Percentiles rank a stretch among this genome's conserved stretches.
Conservation (phyloP, 2,888 invertebrate species). For the Drosophila pseudotakahashii region DNA sequence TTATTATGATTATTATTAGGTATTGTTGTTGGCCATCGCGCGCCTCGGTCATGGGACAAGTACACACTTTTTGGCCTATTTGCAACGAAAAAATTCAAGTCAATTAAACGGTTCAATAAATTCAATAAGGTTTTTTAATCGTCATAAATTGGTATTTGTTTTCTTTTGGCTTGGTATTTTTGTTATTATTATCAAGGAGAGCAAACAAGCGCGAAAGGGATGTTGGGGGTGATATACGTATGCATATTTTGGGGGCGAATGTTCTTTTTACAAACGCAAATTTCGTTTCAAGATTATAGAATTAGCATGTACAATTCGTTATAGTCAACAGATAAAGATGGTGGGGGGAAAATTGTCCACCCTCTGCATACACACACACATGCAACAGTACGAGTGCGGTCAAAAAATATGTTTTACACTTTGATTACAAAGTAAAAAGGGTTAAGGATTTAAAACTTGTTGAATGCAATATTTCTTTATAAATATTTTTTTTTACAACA, state of each 20-base stretch:
- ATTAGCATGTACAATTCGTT: slow-evolving; percentile 45
- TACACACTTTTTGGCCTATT: slow-evolving; percentile 85
- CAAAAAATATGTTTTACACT: background rate
- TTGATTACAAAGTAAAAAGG: too few relatives aligned
- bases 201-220: slow-evolving; percentile 61
- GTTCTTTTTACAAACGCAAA: slow-evolving; percentile 59
- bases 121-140: slow-evolving; percentile 66
- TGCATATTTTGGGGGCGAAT: slow-evolving; percentile 20
- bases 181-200: slow-evolving; percentile 27
- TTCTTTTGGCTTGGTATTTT: slow-evolving; percentile 56
- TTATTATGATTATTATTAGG: slow-evolving; percentile 76
- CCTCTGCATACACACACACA: slow-evolving; percentile 51
- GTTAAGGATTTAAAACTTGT: too few relatives aligned
- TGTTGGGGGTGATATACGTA: slow-evolving; percentile 15
- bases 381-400: slow-evolving; percentile 32
- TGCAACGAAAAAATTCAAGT: slow-evolving; percentile 85
- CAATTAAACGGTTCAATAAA: slow-evolving; percentile 82
- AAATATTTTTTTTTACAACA: too few relatives aligned
- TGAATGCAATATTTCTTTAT: too few relatives aligned
- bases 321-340: slow-evolving; percentile 48
- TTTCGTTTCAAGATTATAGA: slow-evolving; percentile 30
- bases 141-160: slow-evolving; percentile 50
- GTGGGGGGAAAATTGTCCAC: slow-evolving; percentile 49
- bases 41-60: slow-evolving; percentile 85
- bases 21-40: slow-evolving; percentile 85